Base-by-base conservation (phyloP, 1,140 invertebrate genomes). In the Amphibalanus amphitrite region DNA sequence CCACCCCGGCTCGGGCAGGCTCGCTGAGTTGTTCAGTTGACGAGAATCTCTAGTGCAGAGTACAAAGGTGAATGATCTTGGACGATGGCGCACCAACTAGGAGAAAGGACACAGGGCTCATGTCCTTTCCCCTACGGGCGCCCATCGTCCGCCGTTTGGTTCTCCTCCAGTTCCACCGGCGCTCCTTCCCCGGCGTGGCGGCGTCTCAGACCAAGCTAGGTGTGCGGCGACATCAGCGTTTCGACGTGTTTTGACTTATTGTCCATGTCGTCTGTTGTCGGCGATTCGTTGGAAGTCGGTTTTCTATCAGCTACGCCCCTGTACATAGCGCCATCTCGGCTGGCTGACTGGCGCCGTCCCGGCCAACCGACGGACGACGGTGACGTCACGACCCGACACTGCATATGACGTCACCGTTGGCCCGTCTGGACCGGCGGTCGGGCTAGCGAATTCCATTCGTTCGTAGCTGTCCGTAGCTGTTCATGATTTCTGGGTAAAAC, bases 401-500 rank as follows among this genome's bases (percentile, higher is more conserved):
- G 4, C n/a, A n/a, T 38, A 15, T 38, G 33, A 38, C 33, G 33
- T 38, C 33, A 38, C 33, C 4, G 4, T 38, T 15, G 33, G 33
- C 33, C 15, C 33, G 33, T 15, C 33, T 15, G 33, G 33, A 38
- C 33, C 33, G 33, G 47, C 47, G 17, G 1, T 1, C 47, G 47
- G 6, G 6, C 47, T 20, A 59, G 10, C 47, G 47, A 59, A 59
- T 59, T 59, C 47, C 47, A 59, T 20, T 59, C 23, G 47, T 59
- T 23, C 47, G 47, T 59, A 59, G 47, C 47, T 59, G 47, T 59
- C 23, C 47, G 47, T 23, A 59, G 47, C 17, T 13, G 13, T 13
- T 59, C 47, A 59, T 59, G 47, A 59, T 59, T 59, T 59, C 47
- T 59, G 47, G 47, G 47, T 59, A 59, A 59, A 59, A 59, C 47